Conservation (phyloP, 1,140 invertebrate genomes). For the Formica exsecta region DNA sequence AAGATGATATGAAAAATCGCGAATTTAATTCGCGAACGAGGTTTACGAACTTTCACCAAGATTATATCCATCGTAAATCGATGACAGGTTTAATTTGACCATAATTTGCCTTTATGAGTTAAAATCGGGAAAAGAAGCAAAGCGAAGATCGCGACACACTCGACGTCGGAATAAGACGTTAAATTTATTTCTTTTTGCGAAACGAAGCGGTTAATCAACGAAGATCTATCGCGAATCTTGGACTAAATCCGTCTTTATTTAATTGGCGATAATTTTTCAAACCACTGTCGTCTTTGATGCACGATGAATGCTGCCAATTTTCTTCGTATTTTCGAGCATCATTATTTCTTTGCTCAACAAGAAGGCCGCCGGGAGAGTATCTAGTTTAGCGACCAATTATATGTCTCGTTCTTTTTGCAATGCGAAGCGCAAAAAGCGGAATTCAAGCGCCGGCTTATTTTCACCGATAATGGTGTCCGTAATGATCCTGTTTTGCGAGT, state of each 20-base stretch:
- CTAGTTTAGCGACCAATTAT: slow-evolving; percentile 45
- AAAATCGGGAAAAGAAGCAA: background rate
- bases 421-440: slow-evolving; percentile 1
- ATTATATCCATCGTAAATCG: background rate
- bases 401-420: slow-evolving; percentile 10
- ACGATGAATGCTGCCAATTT: background rate
- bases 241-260: slow-evolving; percentile 10
- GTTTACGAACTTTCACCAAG: background rate
- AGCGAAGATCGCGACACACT: background rate
- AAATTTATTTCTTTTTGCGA: slow-evolving; percentile 4
- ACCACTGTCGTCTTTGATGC: background rate
- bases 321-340: slow-evolving; percentile 15
- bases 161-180: background rate
- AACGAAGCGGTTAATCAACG: background rate
- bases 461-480: slow-evolving; percentile 29
- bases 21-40: background rate
- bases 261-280: slow-evolving; percentile 11
- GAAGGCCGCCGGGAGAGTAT: background rate
- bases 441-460: slow-evolving; percentile 42
- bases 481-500: background rate
- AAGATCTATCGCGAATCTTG: background rate
- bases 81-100: slow-evolving; percentile 17
- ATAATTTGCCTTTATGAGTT: slow-evolving; percentile 5
- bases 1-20: background rate
- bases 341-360: slow-evolving; percentile 22